phyloP scores from a whole-genome alignment of 2,888 invertebrate species.

The Taenaris catops region DNA sequence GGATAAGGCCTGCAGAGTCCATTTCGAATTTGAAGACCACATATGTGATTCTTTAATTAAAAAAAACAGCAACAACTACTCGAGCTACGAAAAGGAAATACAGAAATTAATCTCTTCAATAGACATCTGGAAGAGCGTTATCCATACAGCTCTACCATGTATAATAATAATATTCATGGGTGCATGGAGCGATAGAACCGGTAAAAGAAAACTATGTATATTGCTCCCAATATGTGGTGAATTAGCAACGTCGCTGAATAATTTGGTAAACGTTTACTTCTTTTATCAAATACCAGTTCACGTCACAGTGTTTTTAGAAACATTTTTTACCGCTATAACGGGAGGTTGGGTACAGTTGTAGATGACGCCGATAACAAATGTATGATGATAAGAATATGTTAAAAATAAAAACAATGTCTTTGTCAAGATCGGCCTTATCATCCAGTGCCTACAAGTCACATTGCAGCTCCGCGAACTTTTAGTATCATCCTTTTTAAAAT shows the following conservation, averaged over 20 bases:
- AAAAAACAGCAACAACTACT: constrained; percentile 71
- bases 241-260: constrained; percentile 65
- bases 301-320: constrained; percentile 72
- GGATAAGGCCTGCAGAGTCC: constrained; percentile 68
- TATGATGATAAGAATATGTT: too few species aligned
- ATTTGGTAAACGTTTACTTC: constrained; percentile 77
- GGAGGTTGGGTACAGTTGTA: constrained; percentile 81
- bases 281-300: constrained; percentile 79
- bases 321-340: constrained; percentile 70
- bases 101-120: constrained; percentile 79
- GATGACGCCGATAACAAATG: too few species aligned
- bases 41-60: constrained; percentile 57
- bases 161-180: constrained; percentile 80
- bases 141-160: constrained; percentile 77
- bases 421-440: too few species aligned
- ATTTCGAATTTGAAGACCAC: constrained; percentile 49
- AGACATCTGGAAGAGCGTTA: constrained; percentile 76
- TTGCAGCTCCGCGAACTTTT: too few species aligned
- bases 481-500: too few species aligned
- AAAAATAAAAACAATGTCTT: too few species aligned
- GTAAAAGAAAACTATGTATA: constrained; percentile 77
- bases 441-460: too few species aligned
- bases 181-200: constrained; percentile 82
- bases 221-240: constrained; percentile 78
- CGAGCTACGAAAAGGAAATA: constrained; percentile 81